These are phyloP conservation scores for Sterna hirundo DNA, from an alignment of 2,113 vertebrate species.

Conservation along the genomic window DNA sequence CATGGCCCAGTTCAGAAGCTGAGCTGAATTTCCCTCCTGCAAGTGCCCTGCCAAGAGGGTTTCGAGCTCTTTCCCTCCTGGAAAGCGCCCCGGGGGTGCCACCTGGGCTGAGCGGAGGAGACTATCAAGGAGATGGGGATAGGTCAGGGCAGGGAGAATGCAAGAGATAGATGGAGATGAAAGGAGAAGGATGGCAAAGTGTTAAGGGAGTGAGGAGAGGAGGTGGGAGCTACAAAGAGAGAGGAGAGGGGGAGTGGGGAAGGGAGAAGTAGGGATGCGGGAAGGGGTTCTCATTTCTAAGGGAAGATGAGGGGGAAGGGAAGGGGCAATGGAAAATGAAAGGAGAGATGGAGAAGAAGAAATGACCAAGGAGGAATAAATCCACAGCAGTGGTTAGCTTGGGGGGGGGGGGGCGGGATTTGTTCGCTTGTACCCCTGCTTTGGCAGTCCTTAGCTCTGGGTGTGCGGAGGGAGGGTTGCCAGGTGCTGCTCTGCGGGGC, in stretches of 20 bases:
- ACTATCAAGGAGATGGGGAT: background rate
- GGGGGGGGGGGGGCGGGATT: background rate
- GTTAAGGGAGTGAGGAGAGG: background rate
- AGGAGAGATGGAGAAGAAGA: background rate
- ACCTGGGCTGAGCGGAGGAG: background rate
- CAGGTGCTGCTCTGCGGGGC: background rate
- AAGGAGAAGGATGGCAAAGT: background rate
- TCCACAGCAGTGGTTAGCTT: background rate
- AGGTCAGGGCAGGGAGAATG: background rate
- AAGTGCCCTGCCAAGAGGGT: background rate
- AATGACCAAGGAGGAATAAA: background rate
- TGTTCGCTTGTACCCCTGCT: background rate
- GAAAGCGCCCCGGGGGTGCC: background rate
- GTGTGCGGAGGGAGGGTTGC: background rate
- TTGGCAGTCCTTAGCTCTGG: background rate
- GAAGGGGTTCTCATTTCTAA: background rate
- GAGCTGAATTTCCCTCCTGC: background rate
- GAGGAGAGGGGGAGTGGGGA: background rate
- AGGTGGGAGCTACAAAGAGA: background rate
- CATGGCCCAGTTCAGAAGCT: background rate
- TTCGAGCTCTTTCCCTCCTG: background rate
- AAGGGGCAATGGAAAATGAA: background rate
- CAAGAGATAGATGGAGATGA: background rate
- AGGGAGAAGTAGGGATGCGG: background rate
- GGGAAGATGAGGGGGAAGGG: background rate